Evolutionary conservation across 1,140 invertebrate species (phyloP).

Genomic region (Pseudobourletiella spinata): DNA sequence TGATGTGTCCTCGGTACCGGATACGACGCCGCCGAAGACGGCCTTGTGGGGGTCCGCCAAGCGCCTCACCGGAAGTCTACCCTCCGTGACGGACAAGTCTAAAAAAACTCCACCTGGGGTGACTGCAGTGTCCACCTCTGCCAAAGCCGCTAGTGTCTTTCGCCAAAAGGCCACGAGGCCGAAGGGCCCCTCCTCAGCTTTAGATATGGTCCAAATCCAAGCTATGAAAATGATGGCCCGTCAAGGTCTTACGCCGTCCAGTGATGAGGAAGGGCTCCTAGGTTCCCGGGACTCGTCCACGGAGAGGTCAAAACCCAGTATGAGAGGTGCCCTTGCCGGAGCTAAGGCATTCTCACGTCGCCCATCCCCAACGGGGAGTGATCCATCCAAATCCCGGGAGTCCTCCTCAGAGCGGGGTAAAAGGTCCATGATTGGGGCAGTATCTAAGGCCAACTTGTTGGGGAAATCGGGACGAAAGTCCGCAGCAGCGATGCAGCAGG

Average conservation of each 20-base stretch:
- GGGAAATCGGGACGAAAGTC: not conserved
- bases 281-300: not conserved
- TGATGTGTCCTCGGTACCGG: not conserved
- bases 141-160: not conserved
- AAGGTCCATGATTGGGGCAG: not conserved
- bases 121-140: not conserved
- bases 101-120: too few species aligned
- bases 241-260: not conserved
- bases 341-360: not conserved
- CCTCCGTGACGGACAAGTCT: not conserved
- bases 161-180: not conserved
- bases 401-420: not conserved
- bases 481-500: not conserved
- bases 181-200: not conserved
- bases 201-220: constrained; percentile 1
- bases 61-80: not conserved
- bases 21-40: not conserved
- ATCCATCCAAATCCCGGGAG: not conserved
- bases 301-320: not conserved
- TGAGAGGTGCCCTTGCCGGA: not conserved
- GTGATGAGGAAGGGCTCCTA: not conserved
- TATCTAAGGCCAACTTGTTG: not conserved
- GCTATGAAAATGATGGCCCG: constrained; percentile 1
- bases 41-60: not conserved
- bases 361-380: not conserved